These are phyloP conservation scores for Nannospalax galili DNA, from an alignment of 2,113 vertebrate species.

Conservation along the genomic window DNA sequence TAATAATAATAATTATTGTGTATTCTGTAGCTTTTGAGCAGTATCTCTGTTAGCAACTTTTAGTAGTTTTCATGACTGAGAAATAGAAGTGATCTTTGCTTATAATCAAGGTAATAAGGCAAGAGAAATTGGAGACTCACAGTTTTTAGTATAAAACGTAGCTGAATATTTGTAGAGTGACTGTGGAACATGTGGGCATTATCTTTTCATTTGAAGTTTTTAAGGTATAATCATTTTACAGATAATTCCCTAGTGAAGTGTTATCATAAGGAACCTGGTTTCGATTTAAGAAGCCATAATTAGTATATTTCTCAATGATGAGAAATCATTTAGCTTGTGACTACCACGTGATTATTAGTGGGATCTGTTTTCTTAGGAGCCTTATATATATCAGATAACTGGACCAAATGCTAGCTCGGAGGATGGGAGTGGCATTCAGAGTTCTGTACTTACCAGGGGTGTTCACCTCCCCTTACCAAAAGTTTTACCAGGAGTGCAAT, in stretches of 20 bases:
- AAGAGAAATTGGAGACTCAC: neutral
- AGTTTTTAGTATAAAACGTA: neutral
- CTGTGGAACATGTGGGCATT: neutral
- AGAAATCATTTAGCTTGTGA: neutral
- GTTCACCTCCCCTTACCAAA: neutral
- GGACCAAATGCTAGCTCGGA: neutral
- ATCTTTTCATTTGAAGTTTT: neutral
- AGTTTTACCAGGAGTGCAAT: neutral
- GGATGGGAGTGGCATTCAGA: neutral
- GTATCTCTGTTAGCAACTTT: neutral
- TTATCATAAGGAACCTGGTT: neutral
- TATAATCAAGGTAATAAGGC: neutral
- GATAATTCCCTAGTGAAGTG: neutral
- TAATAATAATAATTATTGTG: conserved; percentile 1
- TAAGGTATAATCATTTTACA: neutral
- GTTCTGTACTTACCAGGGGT: neutral
- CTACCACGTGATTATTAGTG: neutral
- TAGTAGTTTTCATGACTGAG: conserved; percentile 5
- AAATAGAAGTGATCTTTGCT: conserved; percentile 12
- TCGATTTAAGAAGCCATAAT: neutral
- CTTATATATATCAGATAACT: neutral
- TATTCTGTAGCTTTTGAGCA: conserved; percentile 24
- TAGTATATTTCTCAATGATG: neutral
- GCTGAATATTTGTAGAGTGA: neutral
- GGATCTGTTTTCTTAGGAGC: neutral